These are phyloP conservation scores for Stichopus horrens DNA, from an alignment of 53 echinoderm and acorn worm genomes.

Conservation along the genomic window DNA sequence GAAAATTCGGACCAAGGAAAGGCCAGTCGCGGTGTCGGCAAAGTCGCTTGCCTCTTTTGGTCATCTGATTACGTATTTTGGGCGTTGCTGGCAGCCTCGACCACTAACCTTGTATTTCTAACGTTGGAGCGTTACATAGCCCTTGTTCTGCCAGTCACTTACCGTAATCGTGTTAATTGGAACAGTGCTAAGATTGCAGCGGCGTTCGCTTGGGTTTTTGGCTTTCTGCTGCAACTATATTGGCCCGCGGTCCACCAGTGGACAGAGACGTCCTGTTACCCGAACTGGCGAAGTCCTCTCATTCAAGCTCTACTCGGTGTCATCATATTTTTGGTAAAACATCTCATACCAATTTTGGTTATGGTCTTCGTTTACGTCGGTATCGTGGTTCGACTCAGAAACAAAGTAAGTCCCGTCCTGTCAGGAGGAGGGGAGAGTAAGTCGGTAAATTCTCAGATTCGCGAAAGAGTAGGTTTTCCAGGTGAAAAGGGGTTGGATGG, in stretches of 20 bases:
- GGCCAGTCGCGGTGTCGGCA: background rate
- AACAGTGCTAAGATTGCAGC: slow-evolving; percentile 13
- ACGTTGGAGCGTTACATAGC: slow-evolving; percentile 50
- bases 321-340: slow-evolving; percentile 54
- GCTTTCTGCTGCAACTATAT: slow-evolving; percentile 28
- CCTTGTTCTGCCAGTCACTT: slow-evolving; percentile 34
- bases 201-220: slow-evolving; percentile 42
- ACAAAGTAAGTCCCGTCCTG: background rate
- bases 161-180: slow-evolving; percentile 37
- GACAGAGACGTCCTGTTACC: slow-evolving; percentile 45
- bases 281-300: slow-evolving; percentile 50
- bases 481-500: background rate
- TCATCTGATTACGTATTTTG: slow-evolving; percentile 52
- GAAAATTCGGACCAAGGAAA: background rate
- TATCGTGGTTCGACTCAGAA: background rate
- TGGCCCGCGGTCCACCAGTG: slow-evolving; percentile 46
- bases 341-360: slow-evolving; percentile 51
- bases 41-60: slow-evolving; percentile 40
- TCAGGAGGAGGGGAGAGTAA: background rate
- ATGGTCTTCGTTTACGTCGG: slow-evolving; percentile 56
- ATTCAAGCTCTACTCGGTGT: slow-evolving; percentile 50
- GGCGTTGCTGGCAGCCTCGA: slow-evolving; percentile 43
- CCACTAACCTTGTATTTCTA: slow-evolving; percentile 42
- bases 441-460: background rate
- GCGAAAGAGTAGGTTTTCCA: background rate